These are phyloP conservation scores for Monopis laevigella DNA, from an alignment of 2,888 invertebrate species.

Conservation along the genomic window DNA sequence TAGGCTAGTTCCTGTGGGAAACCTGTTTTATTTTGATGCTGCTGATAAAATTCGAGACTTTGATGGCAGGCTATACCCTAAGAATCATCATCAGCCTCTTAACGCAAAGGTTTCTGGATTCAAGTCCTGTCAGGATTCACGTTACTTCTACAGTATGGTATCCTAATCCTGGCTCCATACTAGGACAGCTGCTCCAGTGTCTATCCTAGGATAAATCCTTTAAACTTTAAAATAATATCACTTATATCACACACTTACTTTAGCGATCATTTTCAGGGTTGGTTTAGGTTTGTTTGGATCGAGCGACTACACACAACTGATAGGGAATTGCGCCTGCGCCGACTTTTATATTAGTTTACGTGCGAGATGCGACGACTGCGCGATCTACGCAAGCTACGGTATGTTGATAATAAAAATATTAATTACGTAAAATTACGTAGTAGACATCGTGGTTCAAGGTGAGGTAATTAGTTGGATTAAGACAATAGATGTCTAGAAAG, in stretches of 20 bases:
- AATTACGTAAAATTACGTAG: conserved; percentile 60
- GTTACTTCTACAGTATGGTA: too few relatives aligned
- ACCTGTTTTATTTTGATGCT: too few relatives aligned
- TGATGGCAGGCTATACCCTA: too few relatives aligned
- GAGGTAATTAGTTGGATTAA: conserved; percentile 7
- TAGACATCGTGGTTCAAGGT: conserved; percentile 53
- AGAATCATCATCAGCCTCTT: too few relatives aligned
- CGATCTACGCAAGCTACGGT: conserved; percentile 57
- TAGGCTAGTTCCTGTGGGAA: too few relatives aligned
- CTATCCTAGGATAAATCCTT: too few relatives aligned
- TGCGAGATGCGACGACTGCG: conserved; percentile 46
- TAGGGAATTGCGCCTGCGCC: conserved; percentile 38
- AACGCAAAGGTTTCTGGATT: too few relatives aligned
- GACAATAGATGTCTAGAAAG: background rate
- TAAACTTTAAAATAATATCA: too few relatives aligned
- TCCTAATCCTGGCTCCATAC: too few relatives aligned
- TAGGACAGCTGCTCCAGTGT: too few relatives aligned
- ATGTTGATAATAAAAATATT: conserved; percentile 60
- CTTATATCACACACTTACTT: conserved; percentile 43
- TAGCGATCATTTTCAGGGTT: conserved; percentile 59
- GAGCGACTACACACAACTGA: conserved; percentile 64
- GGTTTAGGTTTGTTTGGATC: conserved; percentile 57
- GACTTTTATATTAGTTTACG: conserved; percentile 59
- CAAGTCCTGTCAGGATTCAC: too few relatives aligned
- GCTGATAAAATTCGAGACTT: too few relatives aligned